These are phyloP conservation scores for Apodemia mormo DNA, from an alignment of 2,888 invertebrate species.

Conservation along the genomic window DNA sequence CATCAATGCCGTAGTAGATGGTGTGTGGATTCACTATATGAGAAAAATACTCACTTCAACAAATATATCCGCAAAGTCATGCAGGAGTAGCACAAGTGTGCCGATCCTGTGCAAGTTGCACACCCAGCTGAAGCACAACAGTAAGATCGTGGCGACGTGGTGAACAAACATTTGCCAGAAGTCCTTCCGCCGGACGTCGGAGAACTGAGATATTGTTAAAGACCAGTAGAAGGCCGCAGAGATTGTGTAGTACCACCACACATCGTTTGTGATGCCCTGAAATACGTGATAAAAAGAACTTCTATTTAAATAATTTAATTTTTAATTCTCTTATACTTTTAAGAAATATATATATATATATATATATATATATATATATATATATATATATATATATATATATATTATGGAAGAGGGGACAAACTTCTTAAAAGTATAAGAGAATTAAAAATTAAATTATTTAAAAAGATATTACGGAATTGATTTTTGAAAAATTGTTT, in stretches of 20 bases:
- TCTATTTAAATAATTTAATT: too few species aligned
- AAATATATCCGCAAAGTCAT: slow-evolving; percentile 95
- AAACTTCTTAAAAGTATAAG: too few species aligned
- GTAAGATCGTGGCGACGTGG: slow-evolving; percentile 94
- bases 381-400: too few species aligned
- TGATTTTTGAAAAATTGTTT: too few species aligned
- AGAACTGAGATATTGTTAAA: slow-evolving; percentile 94
- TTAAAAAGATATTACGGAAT: too few species aligned
- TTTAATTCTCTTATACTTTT: too few species aligned
- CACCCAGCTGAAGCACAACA: slow-evolving; percentile 97
- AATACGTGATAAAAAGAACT: slow-evolving; percentile 40
- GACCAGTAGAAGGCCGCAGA: slow-evolving; percentile 98
- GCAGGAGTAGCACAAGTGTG: slow-evolving; percentile 91
- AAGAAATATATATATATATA: too few species aligned
- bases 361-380: too few species aligned
- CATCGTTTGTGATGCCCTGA: slow-evolving; percentile 89
- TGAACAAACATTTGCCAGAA: slow-evolving; percentile 98
- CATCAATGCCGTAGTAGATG: too few species aligned
- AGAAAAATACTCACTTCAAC: slow-evolving; percentile 86
- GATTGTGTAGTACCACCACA: slow-evolving; percentile 99
- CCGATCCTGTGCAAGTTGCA: slow-evolving; percentile 96
- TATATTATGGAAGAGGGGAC: too few species aligned
- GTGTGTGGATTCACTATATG: too few species aligned
- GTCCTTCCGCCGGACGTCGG: slow-evolving; percentile 95
- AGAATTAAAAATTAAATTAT: too few species aligned